Evolutionary conservation across 2,113 vertebrate genomes (phyloP).

Genomic region (zebrafish (Danio rerio)): GRCz12tu NC_133188.1:304001-304500

Average conservation of each 20-base stretch:
- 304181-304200: slow-evolving; percentile 13
- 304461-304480: slow-evolving; percentile 68
- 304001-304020: not conserved
- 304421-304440: slow-evolving; percentile 57
- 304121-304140: slow-evolving; percentile 11
- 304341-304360: slow-evolving; percentile 83
- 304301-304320: slow-evolving; percentile 71
- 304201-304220: not conserved
- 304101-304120: not conserved
- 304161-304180: not conserved
- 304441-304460: slow-evolving; percentile 59
- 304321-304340: slow-evolving; percentile 69
- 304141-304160: not conserved
- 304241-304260: slow-evolving; percentile 58
- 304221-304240: slow-evolving; percentile 49
- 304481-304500: slow-evolving; percentile 66
- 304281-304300: slow-evolving; percentile 73
- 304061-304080: not conserved
- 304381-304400: slow-evolving; percentile 68
- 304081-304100: not conserved
- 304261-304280: slow-evolving; percentile 74
- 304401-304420: slow-evolving; percentile 61
- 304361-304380: slow-evolving; percentile 55
- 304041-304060: not conserved
- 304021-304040: not conserved